Base-by-base conservation (phyloP, 2,113 vertebrate genomes). In the Perca schrenkii region DNA sequence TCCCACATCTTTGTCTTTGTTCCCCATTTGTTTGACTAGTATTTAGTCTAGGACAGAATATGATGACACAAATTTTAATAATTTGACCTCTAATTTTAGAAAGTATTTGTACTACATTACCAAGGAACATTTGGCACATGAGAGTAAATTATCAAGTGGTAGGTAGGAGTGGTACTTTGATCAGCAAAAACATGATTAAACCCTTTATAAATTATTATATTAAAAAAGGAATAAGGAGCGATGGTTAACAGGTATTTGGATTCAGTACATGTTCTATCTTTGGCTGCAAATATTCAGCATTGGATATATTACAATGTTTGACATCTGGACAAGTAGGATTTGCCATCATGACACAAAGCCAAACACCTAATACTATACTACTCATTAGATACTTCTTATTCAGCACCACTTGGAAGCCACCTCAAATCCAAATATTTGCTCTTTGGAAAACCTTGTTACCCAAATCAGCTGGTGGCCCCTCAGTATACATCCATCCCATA, bases 81-180 rank as follows among this genome's bases (percentile, higher is more conserved):
- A 95, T 96, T 95, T 95, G 95, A 96, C 95, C 78, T 89, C 95
- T 96, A 97, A 98, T 97, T 97, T 97, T 96, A 77, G 95, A 95
- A 96, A 96, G 96, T 97, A 97, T 98, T 98, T 97, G 98, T 96
- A 96, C 91, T 96, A 94, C 93, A 94, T 96, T 91, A 95, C 93
- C 92, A 92, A 94, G 92, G 95, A 96, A 96, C 94, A 95, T 96
- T 96, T 96, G 95, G 96, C 95, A 97, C 97, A 98, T 97, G 96
- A 92, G 94, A 96, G 88, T 72, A 75, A 88, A 88, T 90, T 71
- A 13, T 85, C 68, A 76, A 76, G 65, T 11, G 40, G 40, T 43
- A 43, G 40, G 40, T 43, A 43, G 82, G 62, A 89, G 87, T 84
- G 76, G 90, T 67, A 67, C 74, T 79, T 84, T 86, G 69, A 88